Percentiles rank a stretch among this genome's conserved stretches.
These are phyloP conservation scores for Gymnocypris eckloni DNA, from an alignment of 2,797 vertebrate species.

Conservation along the genomic window DNA sequence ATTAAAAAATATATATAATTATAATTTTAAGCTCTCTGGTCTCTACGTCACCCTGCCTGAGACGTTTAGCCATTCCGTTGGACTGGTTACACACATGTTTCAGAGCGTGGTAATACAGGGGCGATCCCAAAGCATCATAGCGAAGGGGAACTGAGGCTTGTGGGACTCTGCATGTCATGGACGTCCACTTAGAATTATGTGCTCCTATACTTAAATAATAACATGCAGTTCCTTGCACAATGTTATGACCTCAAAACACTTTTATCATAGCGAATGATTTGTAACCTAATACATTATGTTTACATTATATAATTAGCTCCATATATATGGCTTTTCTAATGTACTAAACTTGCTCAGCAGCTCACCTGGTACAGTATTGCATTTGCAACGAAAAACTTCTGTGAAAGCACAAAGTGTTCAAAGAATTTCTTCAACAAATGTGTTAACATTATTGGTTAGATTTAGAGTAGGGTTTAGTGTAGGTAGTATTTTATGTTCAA, in stretches of 20 bases:
- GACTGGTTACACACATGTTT: too few species aligned
- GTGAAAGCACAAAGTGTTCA: neutral
- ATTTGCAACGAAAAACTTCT: neutral
- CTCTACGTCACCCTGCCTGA: too few species aligned
- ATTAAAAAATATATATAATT: too few species aligned
- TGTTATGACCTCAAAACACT: neutral
- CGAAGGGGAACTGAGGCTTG: too few species aligned
- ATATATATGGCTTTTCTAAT: neutral
- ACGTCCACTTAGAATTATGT: too few species aligned
- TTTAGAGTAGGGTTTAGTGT: neutral
- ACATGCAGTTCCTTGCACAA: neutral
- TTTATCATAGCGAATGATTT: neutral
- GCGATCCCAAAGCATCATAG: too few species aligned
- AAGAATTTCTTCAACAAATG: neutral
- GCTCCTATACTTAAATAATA: too few species aligned
- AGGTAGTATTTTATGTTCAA: neutral
- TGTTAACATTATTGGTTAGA: neutral
- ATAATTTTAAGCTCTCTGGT: too few species aligned
- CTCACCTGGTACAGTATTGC: neutral
- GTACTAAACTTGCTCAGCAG: neutral
- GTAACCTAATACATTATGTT: neutral
- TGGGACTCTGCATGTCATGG: too few species aligned
- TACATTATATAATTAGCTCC: neutral
- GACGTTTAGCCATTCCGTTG: too few species aligned
- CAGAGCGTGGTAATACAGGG: too few species aligned